Evolutionary conservation across 2,888 invertebrate species (phyloP).

Genomic region (Caenorhabditis afra): DNA sequence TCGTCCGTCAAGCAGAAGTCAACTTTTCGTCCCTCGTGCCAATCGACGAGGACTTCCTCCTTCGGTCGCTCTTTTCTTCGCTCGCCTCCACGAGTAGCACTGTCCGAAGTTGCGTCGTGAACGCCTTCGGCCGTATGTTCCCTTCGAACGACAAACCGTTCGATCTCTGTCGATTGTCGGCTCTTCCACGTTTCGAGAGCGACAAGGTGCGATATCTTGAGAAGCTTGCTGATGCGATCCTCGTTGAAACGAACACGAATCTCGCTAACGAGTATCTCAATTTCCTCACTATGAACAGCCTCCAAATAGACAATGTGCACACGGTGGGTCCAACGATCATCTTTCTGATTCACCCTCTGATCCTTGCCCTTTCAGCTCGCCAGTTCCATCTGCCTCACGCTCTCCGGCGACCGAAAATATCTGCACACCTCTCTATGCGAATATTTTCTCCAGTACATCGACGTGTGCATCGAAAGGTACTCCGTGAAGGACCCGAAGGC

Average conservation of each 20-base stretch:
- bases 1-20: slow-evolving; percentile 32
- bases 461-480: slow-evolving; percentile 31
- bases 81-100: slow-evolving; percentile 23
- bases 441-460: slow-evolving; percentile 51
- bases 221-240: slow-evolving; percentile 24
- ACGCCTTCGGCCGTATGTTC: slow-evolving; percentile 23
- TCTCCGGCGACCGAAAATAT: slow-evolving; percentile 12
- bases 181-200: slow-evolving; percentile 28
- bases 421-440: slow-evolving; percentile 40
- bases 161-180: slow-evolving; percentile 28
- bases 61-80: slow-evolving; percentile 22
- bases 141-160: slow-evolving; percentile 30
- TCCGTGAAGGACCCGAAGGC: background rate
- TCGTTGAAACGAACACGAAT: slow-evolving; percentile 27
- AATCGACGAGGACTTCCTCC: slow-evolving; percentile 42
- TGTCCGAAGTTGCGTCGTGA: slow-evolving; percentile 28
- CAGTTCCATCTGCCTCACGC: slow-evolving; percentile 15
- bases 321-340: slow-evolving; percentile 2
- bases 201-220: slow-evolving; percentile 29
- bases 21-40: slow-evolving; percentile 21
- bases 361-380: slow-evolving; percentile 43
- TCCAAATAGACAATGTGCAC: slow-evolving; percentile 22
- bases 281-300: slow-evolving; percentile 36
- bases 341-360: too few relatives aligned
- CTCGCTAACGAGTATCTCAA: slow-evolving; percentile 41